These are phyloP conservation scores for Galemys pyrenaicus DNA, from an alignment of 2,113 vertebrate genomes.

Conservation along the genomic window DNA sequence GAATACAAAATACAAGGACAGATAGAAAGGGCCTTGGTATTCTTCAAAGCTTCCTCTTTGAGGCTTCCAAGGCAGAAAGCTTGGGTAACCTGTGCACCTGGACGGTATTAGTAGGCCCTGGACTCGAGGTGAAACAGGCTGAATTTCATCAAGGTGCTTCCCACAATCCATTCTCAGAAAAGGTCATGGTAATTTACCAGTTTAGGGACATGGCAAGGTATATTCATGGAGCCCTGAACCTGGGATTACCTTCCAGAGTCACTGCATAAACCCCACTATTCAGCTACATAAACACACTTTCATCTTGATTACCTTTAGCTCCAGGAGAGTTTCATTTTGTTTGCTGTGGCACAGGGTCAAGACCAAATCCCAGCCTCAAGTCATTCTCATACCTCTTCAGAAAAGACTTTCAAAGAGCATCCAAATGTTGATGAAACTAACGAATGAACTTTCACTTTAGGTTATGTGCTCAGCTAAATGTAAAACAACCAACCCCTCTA, in stretches of 20 bases:
- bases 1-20: slow-evolving; percentile 58
- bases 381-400: slow-evolving; percentile 1
- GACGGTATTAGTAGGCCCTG: slow-evolving; percentile 73
- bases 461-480: neutral
- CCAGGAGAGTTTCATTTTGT: slow-evolving; percentile 56
- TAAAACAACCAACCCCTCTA: neutral
- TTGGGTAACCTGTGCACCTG: slow-evolving; percentile 70
- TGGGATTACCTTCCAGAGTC: slow-evolving; percentile 67
- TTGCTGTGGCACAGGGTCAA: slow-evolving; percentile 53
- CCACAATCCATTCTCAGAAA: slow-evolving; percentile 70
- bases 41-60: slow-evolving; percentile 76
- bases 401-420: slow-evolving; percentile 25
- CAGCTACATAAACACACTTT: slow-evolving; percentile 73
- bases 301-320: slow-evolving; percentile 66
- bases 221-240: slow-evolving; percentile 71
- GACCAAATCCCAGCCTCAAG: slow-evolving; percentile 40
- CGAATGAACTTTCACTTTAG: neutral
- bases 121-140: slow-evolving; percentile 68
- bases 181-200: slow-evolving; percentile 68
- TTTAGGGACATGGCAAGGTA: slow-evolving; percentile 39
- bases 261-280: slow-evolving; percentile 65
- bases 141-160: slow-evolving; percentile 71
- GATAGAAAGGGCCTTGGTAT: slow-evolving; percentile 61
- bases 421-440: neutral
- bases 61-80: slow-evolving; percentile 66